phyloP scores from a whole-genome alignment of 35 echinoderm and acorn worm genomes.

The Hemicentrotus pulcherrimus region DNA sequence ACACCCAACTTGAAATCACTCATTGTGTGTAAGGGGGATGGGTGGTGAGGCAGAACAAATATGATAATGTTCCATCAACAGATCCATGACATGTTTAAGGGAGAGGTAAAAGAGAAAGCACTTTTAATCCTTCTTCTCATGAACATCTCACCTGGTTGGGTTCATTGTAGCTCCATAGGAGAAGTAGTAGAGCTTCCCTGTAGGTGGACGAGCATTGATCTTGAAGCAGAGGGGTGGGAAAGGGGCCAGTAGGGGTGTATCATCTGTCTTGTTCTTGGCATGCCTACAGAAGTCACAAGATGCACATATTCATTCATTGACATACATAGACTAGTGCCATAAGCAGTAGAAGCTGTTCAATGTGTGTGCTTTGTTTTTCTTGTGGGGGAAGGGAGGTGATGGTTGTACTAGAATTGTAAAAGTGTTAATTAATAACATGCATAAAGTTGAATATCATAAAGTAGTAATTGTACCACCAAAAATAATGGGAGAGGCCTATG shows the following conservation, averaged over 20 bases:
- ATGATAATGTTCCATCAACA: background rate
- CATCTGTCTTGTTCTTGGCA: constrained; percentile 15
- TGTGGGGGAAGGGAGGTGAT: too few species aligned
- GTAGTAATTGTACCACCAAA: too few species aligned
- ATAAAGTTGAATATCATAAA: too few species aligned
- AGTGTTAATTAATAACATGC: too few species aligned
- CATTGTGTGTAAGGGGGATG: background rate
- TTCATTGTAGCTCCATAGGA: constrained; percentile 97
- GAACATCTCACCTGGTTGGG: constrained; percentile 50
- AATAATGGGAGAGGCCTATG: too few species aligned
- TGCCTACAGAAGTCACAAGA: background rate
- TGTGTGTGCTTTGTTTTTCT: too few species aligned
- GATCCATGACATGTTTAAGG: too few species aligned
- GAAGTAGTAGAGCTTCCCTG: constrained; percentile 87
- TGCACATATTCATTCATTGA: background rate
- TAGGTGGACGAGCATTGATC: constrained; percentile 87
- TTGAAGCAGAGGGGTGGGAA: constrained; percentile 83
- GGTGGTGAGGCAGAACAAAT: background rate
- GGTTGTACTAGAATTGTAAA: too few species aligned
- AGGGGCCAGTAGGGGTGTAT: constrained; percentile 18
- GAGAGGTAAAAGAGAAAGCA: background rate
- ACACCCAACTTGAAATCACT: too few species aligned
- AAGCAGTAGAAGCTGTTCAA: too few species aligned
- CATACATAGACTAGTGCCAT: too few species aligned
- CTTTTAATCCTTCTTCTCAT: background rate